Evolutionary conservation across 2,113 vertebrate species (phyloP), one percentile per base, ranked within the genome.

Genomic region (Xiphorhynchus elegans): DNA sequence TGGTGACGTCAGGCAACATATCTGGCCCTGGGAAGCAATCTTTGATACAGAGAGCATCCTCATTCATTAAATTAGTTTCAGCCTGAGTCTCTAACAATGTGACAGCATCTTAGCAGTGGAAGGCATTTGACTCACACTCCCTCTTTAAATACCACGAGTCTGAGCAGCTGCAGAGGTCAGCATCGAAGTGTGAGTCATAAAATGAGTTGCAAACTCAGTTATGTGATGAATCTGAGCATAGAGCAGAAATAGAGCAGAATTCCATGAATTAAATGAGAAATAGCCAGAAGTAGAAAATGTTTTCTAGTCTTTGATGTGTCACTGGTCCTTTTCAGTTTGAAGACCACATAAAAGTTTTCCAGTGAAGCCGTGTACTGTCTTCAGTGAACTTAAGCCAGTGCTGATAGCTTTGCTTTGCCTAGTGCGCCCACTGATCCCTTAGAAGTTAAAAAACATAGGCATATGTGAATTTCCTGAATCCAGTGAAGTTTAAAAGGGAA

Each of bases 241-340:
- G 4, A 85, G 10, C 18, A 72, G 84, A 87, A 91, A 89, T 59
- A 91, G 92, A 89, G 64, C 47, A 94, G 83, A 89, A 60, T 39
- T 77, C 87, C 37, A 17, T 26, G 33, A 74, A 92, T 72, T 37
- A 85, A 70, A 77, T 19, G 64, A 91, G 68, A 80, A 89, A 78
- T 40, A 17, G 52, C 83, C 73, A 87, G 86, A 86, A 84, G 93
- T n/a, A 87, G 52, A 86, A 92, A 89, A 52, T 68, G 39, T 80
- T 92, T 88, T 80, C 59, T 74, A 44, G 79, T 69, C 79, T 91
- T 95, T 97, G 88, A 96, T 88, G 67, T 83, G 59, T n/a, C 7
- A 1, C 62, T 83, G 63, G n/a, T 60, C 62, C 88, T 94, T 80
- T 87, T 86, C 79, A 67, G 63, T 70, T 76, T 92, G 92, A 95